Percentiles rank a stretch among this genome's conserved stretches.
Evolutionary conservation across 1,140 invertebrate genomes (phyloP).

Genomic region (Zaprionus davidi): DNA sequence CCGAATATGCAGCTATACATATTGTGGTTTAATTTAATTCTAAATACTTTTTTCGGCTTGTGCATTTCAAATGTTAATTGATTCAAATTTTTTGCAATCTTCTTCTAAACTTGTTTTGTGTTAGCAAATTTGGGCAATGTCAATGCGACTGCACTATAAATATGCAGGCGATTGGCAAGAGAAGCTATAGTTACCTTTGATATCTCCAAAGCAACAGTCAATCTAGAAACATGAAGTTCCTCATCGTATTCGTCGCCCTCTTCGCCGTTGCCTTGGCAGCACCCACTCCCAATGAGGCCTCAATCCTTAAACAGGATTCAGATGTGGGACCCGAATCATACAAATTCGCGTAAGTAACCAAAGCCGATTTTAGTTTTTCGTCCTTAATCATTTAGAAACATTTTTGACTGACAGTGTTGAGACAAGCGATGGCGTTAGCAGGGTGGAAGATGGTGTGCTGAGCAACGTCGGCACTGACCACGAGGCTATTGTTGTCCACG

Average conservation of each 20-base stretch:
- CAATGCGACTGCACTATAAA: conserved; percentile 24
- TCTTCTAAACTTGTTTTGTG: not conserved
- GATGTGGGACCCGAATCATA: conserved; percentile 84
- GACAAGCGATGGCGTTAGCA: conserved; percentile 51
- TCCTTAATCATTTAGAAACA: not conserved
- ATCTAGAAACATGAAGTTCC: conserved; percentile 67
- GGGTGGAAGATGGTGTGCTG: conserved; percentile 24
- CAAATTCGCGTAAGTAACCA: conserved; percentile 83
- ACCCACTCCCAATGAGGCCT: conserved; percentile 37
- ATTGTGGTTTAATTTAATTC: not conserved
- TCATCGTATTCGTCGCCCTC: conserved; percentile 70
- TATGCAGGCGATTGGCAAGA: not conserved
- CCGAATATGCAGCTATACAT: not conserved
- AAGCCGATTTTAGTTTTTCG: not conserved
- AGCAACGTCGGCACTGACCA: conserved; percentile 53
- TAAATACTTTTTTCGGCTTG: not conserved
- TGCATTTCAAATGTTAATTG: conserved; percentile 19
- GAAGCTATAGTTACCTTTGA: conserved; percentile 33
- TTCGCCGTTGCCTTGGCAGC: conserved; percentile 63
- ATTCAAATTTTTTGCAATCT: conserved; percentile 3
- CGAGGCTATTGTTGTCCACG: conserved; percentile 85
- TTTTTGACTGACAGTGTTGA: conserved; percentile 42
- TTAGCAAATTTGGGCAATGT: not conserved
- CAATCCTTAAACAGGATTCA: conserved; percentile 68
- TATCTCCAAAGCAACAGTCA: conserved; percentile 27